Evolutionary conservation across 1,140 invertebrate species (phyloP), one percentile per base, ranked within the genome.

Genomic region (Euwallacea fornicatus): DNA sequence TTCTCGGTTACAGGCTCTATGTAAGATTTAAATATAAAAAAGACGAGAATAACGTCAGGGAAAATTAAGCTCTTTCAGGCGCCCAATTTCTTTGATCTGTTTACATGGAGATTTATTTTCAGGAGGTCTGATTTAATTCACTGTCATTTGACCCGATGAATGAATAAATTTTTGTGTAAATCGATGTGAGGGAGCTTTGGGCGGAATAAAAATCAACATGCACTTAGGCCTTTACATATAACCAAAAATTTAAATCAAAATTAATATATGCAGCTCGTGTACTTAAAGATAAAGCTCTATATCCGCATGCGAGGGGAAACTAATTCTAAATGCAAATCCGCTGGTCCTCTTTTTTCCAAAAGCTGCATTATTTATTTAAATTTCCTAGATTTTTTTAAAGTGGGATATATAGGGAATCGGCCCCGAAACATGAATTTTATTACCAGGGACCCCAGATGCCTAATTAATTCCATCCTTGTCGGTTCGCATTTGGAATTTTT

Each of bases 271-370:
- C 61, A n/a, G 44, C 11, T 63, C 61, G 41, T 63, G 44, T 63
- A 66, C 16, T 55, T 66, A 64, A 8, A 66, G 64, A 66, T 66
- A 66, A 66, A 58, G 41, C 50, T 65, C 21, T 44, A 66, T 66
- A 66, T 66, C 64, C 64, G 53, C 50, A 66, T 66, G 53, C 55
- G 21, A 16, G 43, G 55, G 55, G 21, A 66, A 56, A 56, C 47
- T 58, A 56, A 66, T 66, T 66, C 55, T 55, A 66, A 66, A 66
- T 66, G 64, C 64, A 66, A 66, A 66, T 66, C 41, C 9, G 33
- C 16, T 47, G 41, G 9, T 21, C 13, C 41, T 55, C 54, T 56
- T 55, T 66, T 66, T 56, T 61, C 16, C 16, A 21, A 58, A 42
- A 66, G 53, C 13, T 50, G 41, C 54, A 55, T 55, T 66, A 66